phyloP scores from a whole-genome alignment of 2,888 invertebrate genomes.

The Hoplodrina blanda region DNA sequence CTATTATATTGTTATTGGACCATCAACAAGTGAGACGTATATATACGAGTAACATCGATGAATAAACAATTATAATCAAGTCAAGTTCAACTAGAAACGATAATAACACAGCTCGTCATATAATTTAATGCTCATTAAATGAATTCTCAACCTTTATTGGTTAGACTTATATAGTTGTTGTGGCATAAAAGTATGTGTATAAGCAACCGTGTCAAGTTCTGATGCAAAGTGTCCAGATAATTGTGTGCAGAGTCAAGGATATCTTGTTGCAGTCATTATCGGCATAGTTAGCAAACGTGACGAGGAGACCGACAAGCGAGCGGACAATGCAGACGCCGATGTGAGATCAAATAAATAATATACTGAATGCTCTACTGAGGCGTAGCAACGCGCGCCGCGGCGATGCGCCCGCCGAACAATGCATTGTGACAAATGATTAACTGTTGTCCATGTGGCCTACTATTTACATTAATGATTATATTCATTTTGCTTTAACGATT shows the following conservation, averaged over 20 bases:
- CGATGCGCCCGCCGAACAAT: conserved; percentile 40
- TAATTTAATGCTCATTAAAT: conserved; percentile 84
- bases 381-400: conserved; percentile 5
- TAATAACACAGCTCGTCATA: conserved; percentile 79
- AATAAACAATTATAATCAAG: conserved; percentile 71
- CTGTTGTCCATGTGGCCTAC: conserved; percentile 27
- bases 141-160: conserved; percentile 73
- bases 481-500: conserved; percentile 23
- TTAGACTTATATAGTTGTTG: conserved; percentile 67
- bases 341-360: conserved; percentile 56
- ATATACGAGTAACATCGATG: conserved; percentile 52
- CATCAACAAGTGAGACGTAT: conserved; percentile 30
- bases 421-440: conserved; percentile 40
- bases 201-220: conserved; percentile 82
- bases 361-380: conserved; percentile 46
- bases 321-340: conserved; percentile 60
- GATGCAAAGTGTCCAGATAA: conserved; percentile 87
- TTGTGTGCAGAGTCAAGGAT: conserved; percentile 88
- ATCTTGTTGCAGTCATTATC: conserved; percentile 80
- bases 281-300: conserved; percentile 67
- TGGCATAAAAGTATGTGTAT: conserved; percentile 61
- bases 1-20: conserved; percentile 21
- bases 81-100: conserved; percentile 83
- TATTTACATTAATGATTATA: conserved; percentile 32
- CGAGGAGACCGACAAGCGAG: conserved; percentile 57